phyloP scores from a whole-genome alignment of 37 sponge, comb jelly and placozoan species.

The Chondrilla cf. caribensis region DNA sequence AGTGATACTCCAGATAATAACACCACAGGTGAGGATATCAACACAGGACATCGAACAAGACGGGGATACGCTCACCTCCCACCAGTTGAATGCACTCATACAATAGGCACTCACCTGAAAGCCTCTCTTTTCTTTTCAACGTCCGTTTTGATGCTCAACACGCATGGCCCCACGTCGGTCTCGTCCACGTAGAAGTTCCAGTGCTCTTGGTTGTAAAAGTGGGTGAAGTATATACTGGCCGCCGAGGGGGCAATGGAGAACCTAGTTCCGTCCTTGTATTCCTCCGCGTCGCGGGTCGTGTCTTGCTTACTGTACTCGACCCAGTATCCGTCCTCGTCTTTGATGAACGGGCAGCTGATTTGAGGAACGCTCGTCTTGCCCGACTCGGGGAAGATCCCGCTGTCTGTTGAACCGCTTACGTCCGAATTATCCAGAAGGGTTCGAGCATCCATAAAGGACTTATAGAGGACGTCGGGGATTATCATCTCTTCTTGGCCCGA shows the following conservation, averaged over 20 bases:
- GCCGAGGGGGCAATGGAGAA: neutral
- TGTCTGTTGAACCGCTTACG: neutral
- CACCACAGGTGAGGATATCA: too few species aligned
- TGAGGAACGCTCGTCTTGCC: neutral
- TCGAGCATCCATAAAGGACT: slow-evolving; percentile 25
- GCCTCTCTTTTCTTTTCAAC: slow-evolving; percentile 40
- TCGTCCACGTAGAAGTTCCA: slow-evolving; percentile 82
- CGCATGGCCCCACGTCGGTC: slow-evolving; percentile 78
- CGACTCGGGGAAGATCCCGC: neutral
- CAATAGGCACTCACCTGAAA: slow-evolving; percentile 49
- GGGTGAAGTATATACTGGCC: slow-evolving; percentile 37
- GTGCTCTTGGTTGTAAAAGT: slow-evolving; percentile 72
- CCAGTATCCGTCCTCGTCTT: slow-evolving; percentile 60
- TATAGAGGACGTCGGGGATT: slow-evolving; percentile 35
- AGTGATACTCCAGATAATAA: too few species aligned
- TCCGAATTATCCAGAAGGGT: neutral
- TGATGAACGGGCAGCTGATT: slow-evolving; percentile 72
- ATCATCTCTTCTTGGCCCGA: slow-evolving; percentile 59
- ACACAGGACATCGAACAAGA: too few species aligned
- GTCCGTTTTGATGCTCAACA: slow-evolving; percentile 84
- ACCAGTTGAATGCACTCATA: too few species aligned
- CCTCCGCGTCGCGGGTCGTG: too few species aligned
- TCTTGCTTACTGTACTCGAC: slow-evolving; percentile 61
- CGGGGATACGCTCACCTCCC: too few species aligned
- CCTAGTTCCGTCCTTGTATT: neutral